phyloP scores from a whole-genome alignment of 2,797 vertebrate species.

The Sebastes trivittatus region DNA sequence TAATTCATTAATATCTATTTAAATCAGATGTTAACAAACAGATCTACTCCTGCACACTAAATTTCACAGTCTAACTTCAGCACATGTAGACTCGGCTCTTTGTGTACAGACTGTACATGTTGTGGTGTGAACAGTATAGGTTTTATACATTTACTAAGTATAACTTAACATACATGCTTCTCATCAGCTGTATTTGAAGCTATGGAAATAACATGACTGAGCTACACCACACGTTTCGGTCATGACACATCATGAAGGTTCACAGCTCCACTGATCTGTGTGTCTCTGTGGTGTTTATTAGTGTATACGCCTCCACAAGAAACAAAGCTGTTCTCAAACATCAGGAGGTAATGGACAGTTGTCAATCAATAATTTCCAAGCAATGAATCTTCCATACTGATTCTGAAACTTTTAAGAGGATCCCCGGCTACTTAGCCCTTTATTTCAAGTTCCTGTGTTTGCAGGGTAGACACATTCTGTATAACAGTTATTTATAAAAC shows the following conservation, averaged over 20 bases:
- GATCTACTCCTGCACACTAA: constrained; percentile 13
- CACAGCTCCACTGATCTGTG: not conserved
- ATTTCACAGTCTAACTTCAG: not conserved
- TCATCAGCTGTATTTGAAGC: not conserved
- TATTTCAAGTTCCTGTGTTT: not conserved
- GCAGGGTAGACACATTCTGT: not conserved
- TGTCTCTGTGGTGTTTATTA: not conserved
- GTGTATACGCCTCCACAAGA: not conserved
- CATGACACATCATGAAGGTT: not conserved
- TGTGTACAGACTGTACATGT: not conserved
- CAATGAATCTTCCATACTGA: not conserved
- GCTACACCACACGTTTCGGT: not conserved
- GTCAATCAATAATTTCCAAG: not conserved
- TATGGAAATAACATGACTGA: not conserved
- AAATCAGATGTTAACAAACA: constrained; percentile 72
- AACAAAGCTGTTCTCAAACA: not conserved
- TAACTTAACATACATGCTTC: not conserved
- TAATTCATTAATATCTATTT: constrained; percentile 79
- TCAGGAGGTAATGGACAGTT: not conserved
- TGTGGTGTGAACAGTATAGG: not conserved
- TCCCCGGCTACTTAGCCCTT: not conserved
- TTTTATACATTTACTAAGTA: not conserved
- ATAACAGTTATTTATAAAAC: not conserved
- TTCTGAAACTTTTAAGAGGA: not conserved
- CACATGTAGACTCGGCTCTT: not conserved